A percentile compares a stretch with the other conserved stretches of the same genome.
phyloP scores from a whole-genome alignment of 2,888 invertebrate genomes.

The Sinotaia quadrata region DNA sequence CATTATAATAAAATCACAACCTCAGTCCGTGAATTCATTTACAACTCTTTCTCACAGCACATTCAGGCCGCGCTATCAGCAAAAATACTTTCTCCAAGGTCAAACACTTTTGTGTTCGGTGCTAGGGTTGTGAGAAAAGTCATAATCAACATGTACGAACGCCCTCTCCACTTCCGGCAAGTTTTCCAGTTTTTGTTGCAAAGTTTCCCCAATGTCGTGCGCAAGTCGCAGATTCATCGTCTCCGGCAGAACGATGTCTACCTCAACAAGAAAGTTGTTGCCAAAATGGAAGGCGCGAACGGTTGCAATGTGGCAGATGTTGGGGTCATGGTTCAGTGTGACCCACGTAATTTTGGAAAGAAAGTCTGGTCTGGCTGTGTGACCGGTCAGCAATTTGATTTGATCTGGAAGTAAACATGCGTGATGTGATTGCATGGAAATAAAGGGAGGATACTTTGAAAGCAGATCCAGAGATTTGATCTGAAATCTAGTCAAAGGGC shows the following conservation, averaged over 20 bases:
- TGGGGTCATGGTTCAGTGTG: conserved; percentile 64
- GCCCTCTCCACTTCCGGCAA: conserved; percentile 74
- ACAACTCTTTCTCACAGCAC: no score
- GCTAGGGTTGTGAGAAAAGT: conserved; percentile 72
- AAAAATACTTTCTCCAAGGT: no score
- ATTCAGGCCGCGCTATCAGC: neutral
- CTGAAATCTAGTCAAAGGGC: no score
- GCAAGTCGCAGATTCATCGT: conserved; percentile 72
- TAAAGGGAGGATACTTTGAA: no score
- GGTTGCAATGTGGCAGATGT: conserved; percentile 71
- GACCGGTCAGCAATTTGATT: conserved; percentile 68
- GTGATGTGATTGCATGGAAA: no score
- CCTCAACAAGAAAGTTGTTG: conserved; percentile 72
- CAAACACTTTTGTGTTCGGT: conserved; percentile 74
- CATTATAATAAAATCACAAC: no score
- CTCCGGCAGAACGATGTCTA: conserved; percentile 72
- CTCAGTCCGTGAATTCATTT: no score
- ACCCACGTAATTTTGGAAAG: conserved; percentile 70
- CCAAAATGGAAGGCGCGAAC: conserved; percentile 75
- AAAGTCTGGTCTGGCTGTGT: conserved; percentile 68
- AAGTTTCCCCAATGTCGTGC: conserved; percentile 74
- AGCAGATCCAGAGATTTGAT: no score
- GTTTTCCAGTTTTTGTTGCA: conserved; percentile 73
- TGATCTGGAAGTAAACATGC: conserved; percentile 59
- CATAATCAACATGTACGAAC: conserved; percentile 75